Base-by-base conservation (phyloP, 2,113 vertebrate species). In the Haemorhous mexicanus region DNA sequence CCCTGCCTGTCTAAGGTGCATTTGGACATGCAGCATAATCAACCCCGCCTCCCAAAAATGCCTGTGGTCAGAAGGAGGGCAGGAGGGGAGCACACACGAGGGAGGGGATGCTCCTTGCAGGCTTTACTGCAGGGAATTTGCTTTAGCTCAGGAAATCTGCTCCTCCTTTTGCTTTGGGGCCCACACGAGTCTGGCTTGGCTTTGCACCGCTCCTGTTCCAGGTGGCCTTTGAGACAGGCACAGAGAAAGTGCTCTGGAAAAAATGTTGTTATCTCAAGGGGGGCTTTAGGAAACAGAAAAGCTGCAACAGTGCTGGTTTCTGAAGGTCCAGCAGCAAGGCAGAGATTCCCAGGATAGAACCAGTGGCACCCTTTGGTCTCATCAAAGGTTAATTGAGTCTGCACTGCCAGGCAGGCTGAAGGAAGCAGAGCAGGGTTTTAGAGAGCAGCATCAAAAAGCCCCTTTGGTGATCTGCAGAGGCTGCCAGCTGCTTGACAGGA, bases 341-440 rank as follows among this genome's bases (percentile, higher is more conserved):
- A 58, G 41, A 55, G 32, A 70, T 20, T 56, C 55, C 73, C 62
- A 69, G 75, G 64, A 58, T 27, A 43, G 55, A 94, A 56, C 16
- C 30, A 68, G 53, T 7, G 62, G 32, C 76, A 56, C 43, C 14
- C 55, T 83, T 68, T 80, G 33, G 55, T 49, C 83, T 37, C 67
- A 85, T 39, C 80, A 87, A 59, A 50, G 47, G 83, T 96, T 94
- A 92, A 96, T 93, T 95, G 94, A 83, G 67, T 49, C 80, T 93
- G 53, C 43, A 21, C 22, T 93, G 87, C 32, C 90, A 93, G 53
- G 41, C 68, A 84, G 76, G 44, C 50, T 92, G 63, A 43, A 50
- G 46, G 78, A 59, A 91, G 82, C 5, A 11, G 86, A 74, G 75
- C 17, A 66, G 84, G 33, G 24, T 68, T 88, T 77, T 23, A 47